Evolutionary conservation across 2,888 invertebrate species (phyloP), one percentile per base, ranked within the genome.

Genomic region (Slavum lentiscoides): DNA sequence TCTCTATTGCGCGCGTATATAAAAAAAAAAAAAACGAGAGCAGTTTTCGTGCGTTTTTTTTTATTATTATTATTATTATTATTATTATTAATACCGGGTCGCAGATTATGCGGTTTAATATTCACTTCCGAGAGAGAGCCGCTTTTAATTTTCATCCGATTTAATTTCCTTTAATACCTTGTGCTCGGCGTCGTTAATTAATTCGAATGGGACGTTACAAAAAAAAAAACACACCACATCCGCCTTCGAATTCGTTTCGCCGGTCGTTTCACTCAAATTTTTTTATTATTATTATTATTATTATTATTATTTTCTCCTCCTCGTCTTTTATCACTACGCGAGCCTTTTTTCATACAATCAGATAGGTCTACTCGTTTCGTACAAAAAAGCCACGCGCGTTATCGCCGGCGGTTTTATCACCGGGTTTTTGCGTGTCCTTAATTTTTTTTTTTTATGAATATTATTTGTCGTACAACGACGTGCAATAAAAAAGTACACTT

Each of bases 41-140:
- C 72, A 58, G 80, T 80, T 64, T 80, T 77, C 77, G 77, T 55
- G 70, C 62, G 59, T 76, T 61, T 69, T 75, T 62, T 64, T 55
- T 74, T 55, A 37, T 74, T 64, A 37, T 74, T 74, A 74, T 66
- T 74, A 66, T 69, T 69, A 69, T 72, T 75, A 64, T 80, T 72
- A 72, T 80, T 72, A 64, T 72, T 80, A 80, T 80, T 80, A 80
- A 80, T 80, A 70, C 80, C 64, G 23, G 80, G 80, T 80, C 80
- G 80, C 80, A 80, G 80, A 80, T 80, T 80, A 80, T 80, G 80
- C 80, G 80, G 80, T 80, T 80, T 80, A 80, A 80, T 80, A 80
- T 80, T 80, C 80, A 80, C 80, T 80, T 80, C 80, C 70, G 72
- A 80, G 30, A 80, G 30, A 30, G 80, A 80, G 72, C 80, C 80